Evolutionary conservation across 1,140 invertebrate species (phyloP).

Genomic region (Listronotus bonariensis): DNA sequence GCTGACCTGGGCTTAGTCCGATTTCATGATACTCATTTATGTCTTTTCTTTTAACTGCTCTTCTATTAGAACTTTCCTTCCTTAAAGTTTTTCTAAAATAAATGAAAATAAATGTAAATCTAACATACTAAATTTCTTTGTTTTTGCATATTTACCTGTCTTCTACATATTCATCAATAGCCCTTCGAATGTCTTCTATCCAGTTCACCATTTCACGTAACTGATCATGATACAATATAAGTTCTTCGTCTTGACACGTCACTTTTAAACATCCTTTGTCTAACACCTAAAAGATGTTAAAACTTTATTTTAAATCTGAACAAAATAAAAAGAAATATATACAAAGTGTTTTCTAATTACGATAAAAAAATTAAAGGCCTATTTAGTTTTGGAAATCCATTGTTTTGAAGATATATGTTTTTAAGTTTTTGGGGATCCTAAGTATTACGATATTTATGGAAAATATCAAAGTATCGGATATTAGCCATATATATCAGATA

Average conservation of each 20-base stretch:
- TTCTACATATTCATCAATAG: conserved; percentile 62
- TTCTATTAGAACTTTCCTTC: conserved; percentile 65
- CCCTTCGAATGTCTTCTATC: conserved; percentile 61
- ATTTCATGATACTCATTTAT: conserved; percentile 48
- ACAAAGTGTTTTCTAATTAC: not conserved
- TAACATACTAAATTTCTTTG: not conserved
- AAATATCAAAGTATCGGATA: too few species aligned
- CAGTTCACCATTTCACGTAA: conserved; percentile 60
- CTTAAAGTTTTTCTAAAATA: conserved; percentile 60
- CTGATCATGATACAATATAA: conserved; percentile 63
- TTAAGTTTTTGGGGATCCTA: too few species aligned
- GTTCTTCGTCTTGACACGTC: conserved; percentile 61
- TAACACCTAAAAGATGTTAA: conserved; percentile 25
- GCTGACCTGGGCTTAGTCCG: conserved; percentile 49
- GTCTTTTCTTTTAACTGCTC: conserved; percentile 62
- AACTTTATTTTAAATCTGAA: conserved; percentile 57
- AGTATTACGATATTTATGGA: too few species aligned
- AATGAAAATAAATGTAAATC: not conserved
- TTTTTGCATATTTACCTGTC: conserved; percentile 47
- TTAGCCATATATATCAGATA: too few species aligned
- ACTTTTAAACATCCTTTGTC: conserved; percentile 58
- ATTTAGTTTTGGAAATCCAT: too few species aligned
- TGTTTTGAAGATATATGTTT: too few species aligned
- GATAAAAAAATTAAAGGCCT: not conserved
- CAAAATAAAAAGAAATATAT: not conserved